Base-by-base conservation (phyloP, 2,888 invertebrate genomes). In the Thelaira solivaga region DNA sequence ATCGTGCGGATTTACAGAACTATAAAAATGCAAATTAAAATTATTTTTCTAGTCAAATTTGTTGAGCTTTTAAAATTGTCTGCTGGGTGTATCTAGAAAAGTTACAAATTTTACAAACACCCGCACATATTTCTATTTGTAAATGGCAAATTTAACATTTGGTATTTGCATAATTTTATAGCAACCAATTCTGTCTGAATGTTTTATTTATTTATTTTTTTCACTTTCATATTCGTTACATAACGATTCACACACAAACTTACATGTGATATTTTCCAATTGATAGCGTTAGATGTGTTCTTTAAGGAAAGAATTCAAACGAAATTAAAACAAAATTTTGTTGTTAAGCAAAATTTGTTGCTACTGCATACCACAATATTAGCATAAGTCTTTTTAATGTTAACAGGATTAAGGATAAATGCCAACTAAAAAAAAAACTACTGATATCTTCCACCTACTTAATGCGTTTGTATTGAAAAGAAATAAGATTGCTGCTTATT, bases 101-200 rank as follows among this genome's bases (percentile, higher is more conserved):
- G n/a, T n/a, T n/a, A n/a, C n/a, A n/a, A n/a, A n/a, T n/a, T n/a
- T n/a, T 11, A n/a, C 1, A n/a, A n/a, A n/a, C n/a, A 4, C 11
- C 8, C 4, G 4, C 34, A 39, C 16, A 1, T 16, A 39, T 4
- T 6, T 5, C n/a, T 39, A 13, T 39, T 13, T 39, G 1, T 39
- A 39, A 45, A 31, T 45, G 20, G n/a, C 2, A 61, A 67, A 67
- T 67, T 61, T 26, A 74, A 74, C 61, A 67, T 74, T 45, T 51
- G 65, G n/a, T 22, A 65, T 73, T 74, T 65, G 74, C 67, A 74
- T 74, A 67, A 74, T 74, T 74, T 67, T 74, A 74, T 74, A 45
- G 61, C 67, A 47, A 47, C 59, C 61, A 45, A 31, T 74, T 67
- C 24, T 31, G 31, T 26, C 67, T 22, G 22, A 53, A 67, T 45